These are phyloP conservation scores for Hermodice carunculata DNA, from an alignment of 2,888 invertebrate species.

Conservation along the genomic window DNA sequence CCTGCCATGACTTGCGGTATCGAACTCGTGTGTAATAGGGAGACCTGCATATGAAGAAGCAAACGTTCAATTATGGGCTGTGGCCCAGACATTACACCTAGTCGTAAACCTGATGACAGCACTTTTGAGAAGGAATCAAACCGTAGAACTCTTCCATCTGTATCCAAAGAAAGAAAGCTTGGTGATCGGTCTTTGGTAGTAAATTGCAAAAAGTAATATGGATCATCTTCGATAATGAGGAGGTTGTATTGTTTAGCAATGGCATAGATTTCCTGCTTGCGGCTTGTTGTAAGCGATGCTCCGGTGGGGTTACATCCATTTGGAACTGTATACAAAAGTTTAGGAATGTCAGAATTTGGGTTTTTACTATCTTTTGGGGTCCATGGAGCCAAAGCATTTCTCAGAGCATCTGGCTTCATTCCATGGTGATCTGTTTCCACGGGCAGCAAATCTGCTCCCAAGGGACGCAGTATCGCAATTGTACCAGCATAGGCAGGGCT, in stretches of 20 bases:
- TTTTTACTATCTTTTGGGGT: slow-evolving; percentile 68
- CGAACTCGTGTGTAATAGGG: slow-evolving; percentile 77
- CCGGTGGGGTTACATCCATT: slow-evolving; percentile 85
- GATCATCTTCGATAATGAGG: slow-evolving; percentile 85
- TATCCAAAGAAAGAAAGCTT: slow-evolving; percentile 82
- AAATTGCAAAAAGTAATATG: slow-evolving; percentile 85
- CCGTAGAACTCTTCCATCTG: slow-evolving; percentile 81
- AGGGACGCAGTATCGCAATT: slow-evolving; percentile 77
- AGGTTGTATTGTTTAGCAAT: slow-evolving; percentile 83
- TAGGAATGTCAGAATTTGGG: slow-evolving; percentile 77
- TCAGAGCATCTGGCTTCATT: slow-evolving; percentile 76
- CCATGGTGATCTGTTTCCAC: slow-evolving; percentile 81
- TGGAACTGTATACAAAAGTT: slow-evolving; percentile 80
- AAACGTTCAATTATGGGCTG: slow-evolving; percentile 76
- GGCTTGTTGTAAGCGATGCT: slow-evolving; percentile 76
- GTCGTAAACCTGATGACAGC: slow-evolving; percentile 73
- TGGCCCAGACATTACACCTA: slow-evolving; percentile 83
- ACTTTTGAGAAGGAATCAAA: slow-evolving; percentile 84
- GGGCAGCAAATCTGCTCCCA: slow-evolving; percentile 77
- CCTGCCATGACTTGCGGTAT: slow-evolving; percentile 54
- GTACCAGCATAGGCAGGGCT: slow-evolving; percentile 81
- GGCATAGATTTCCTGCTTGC: slow-evolving; percentile 80
- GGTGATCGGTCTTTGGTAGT: slow-evolving; percentile 72
- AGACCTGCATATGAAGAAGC: slow-evolving; percentile 81
- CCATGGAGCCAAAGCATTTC: slow-evolving; percentile 73